These are phyloP conservation scores for Acropternis orthonyx DNA, from an alignment of 2,797 vertebrate species.

Conservation along the genomic window DNA sequence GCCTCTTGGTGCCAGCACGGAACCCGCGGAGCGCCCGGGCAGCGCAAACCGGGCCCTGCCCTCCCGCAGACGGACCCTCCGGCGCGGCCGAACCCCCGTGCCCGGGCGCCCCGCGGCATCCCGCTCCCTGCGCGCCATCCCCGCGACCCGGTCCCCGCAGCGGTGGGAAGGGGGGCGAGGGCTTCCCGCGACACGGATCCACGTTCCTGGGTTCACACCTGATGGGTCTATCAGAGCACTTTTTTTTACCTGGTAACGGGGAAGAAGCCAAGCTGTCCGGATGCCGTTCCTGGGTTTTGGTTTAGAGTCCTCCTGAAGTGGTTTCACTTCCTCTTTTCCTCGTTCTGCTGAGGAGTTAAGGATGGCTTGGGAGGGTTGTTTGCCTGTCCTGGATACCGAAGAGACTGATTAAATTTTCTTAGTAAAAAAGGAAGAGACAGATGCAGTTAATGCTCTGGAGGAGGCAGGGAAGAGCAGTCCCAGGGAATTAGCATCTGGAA, in stretches of 20 bases:
- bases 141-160: background rate
- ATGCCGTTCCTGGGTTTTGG: background rate
- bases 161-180: accelerated
- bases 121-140: accelerated
- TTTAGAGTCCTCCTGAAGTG: background rate
- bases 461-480: background rate
- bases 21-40: background rate
- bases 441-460: background rate
- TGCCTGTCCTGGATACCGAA: background rate
- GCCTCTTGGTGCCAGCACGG: background rate
- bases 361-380: background rate
- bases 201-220: background rate
- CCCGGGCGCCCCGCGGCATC: background rate
- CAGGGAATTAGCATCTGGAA: background rate
- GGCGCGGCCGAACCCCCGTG: background rate
- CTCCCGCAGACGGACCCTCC: background rate
- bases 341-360: background rate
- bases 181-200: background rate
- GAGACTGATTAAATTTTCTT: background rate
- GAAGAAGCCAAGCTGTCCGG: background rate
- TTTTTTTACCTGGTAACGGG: background rate
- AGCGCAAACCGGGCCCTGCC: background rate
- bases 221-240: background rate
- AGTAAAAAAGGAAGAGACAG: background rate
- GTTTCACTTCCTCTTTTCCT: conserved; percentile 1